Base-by-base conservation (phyloP, 1,140 invertebrate genomes). In the Drosophila pruinosa region DNA sequence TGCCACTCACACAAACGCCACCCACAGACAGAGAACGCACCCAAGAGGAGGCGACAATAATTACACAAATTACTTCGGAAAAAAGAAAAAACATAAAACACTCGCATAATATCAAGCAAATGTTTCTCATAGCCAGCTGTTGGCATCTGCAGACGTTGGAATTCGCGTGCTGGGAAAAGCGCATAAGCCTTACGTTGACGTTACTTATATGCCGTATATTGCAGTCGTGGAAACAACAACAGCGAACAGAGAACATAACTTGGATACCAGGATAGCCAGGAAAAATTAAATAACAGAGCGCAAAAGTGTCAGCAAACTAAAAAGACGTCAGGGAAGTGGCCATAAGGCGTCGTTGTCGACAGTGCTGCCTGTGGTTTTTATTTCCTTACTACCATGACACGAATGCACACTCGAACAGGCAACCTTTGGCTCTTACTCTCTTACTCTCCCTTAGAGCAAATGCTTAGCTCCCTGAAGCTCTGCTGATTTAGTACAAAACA, bases 401-500 rank as follows among this genome's bases (percentile, higher is more conserved):
- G 26, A 52, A 39, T 53, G 36, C 47, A 67, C 62, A 61, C 54
- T 62, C 47, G 19, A 62, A 15, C 41, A 61, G 50, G 38, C 73
- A 86, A 88, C 82, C 81, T 88, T 75, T 81, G 31, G 34, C 14
- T 22, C n/a, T 34, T 3, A 0, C 28, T 2, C 6, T 43, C 6
- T 22, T 1, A 4, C 15, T 43, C 14, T 14, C 14, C 3, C 22
- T 17, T 22, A 22, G 4, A n/a, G n/a, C n/a, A n/a, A n/a, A n/a
- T n/a, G n/a, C n/a, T n/a, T n/a, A n/a, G n/a, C n/a, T 43, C 7
- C 24, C 24, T 57, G 45, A 17, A 56, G 12, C 34, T 52, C 56
- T 70, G 72, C 74, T 86, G 82, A 86, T 86, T 86, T 86, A 86
- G 82, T 82, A 78, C 45, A 70, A 78, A 88, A 74, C 82, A 86